Conservation (phyloP, 2,113 vertebrate genomes). For the Uropsilus gracilis region DNA sequence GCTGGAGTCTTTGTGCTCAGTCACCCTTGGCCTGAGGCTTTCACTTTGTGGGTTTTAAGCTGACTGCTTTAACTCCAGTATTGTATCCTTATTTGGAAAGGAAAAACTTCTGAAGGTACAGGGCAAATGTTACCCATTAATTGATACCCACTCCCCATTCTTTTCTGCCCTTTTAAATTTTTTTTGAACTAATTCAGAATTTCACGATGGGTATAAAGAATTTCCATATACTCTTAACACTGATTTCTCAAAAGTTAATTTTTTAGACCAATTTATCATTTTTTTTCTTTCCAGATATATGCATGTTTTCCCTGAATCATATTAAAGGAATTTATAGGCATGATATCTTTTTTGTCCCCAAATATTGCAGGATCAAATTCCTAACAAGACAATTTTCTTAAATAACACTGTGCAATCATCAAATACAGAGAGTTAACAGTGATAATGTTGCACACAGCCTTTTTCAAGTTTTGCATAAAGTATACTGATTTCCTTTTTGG, state of each 20-base stretch:
- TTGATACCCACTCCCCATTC: too few relatives aligned
- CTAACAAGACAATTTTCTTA: constrained; percentile 20
- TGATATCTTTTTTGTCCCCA: background rate
- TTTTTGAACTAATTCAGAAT: constrained; percentile 26
- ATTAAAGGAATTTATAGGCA: background rate
- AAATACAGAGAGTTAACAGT: constrained; percentile 6
- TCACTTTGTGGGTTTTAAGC: background rate
- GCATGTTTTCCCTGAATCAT: background rate
- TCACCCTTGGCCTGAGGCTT: background rate
- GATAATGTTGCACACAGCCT: background rate
- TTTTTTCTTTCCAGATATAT: background rate
- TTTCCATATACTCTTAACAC: background rate
- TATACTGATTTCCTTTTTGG: background rate
- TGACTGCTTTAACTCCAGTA: background rate
- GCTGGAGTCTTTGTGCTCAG: background rate
- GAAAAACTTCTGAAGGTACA: background rate
- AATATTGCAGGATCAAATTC: background rate
- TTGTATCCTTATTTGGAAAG: background rate
- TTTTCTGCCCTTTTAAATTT: constrained; percentile 22
- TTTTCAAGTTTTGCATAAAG: background rate
- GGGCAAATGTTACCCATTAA: background rate
- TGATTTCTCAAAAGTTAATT: background rate
- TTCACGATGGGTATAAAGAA: constrained; percentile 7
- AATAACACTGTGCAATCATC: background rate
- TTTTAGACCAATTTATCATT: constrained; percentile 1